phyloP scores from a whole-genome alignment of 2,113 vertebrate genomes.

The Fregetta grallaria region DNA sequence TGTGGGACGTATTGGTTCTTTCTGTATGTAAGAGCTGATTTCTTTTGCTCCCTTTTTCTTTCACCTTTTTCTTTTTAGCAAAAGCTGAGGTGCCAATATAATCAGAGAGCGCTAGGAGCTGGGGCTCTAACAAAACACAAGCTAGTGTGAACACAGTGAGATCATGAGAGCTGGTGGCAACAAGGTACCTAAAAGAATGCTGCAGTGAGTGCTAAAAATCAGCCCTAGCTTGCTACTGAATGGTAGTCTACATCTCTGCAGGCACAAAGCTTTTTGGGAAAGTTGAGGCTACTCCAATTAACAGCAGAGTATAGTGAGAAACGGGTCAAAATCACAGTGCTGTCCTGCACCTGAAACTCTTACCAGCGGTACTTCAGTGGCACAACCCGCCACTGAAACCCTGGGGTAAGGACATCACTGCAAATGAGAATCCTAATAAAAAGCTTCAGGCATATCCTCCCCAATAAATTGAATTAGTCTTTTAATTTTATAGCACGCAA shows the following conservation, averaged over 20 bases:
- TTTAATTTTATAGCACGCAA: conserved; percentile 66
- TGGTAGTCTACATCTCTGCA: background rate
- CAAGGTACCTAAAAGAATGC: background rate
- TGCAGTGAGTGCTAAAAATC: background rate
- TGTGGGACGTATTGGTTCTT: background rate
- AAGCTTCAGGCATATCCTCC: conserved; percentile 44
- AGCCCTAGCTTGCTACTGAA: background rate
- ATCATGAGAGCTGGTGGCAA: background rate
- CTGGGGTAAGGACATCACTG: conserved; percentile 53
- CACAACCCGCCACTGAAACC: conserved; percentile 73
- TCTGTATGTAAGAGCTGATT: background rate
- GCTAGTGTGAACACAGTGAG: background rate
- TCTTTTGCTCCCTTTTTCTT: background rate
- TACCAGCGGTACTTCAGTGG: conserved; percentile 32
- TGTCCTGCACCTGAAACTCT: conserved; percentile 66
- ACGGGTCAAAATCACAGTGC: background rate
- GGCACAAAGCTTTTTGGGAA: background rate
- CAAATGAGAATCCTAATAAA: conserved; percentile 47
- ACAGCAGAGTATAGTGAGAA: background rate
- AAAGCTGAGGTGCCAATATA: background rate
- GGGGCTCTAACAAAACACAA: background rate
- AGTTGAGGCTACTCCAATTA: background rate
- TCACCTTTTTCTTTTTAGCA: background rate
- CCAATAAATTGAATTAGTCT: conserved; percentile 67
- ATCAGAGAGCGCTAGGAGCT: background rate